Percentiles rank a stretch among this genome's conserved stretches.
Conservation (phyloP, 1,140 invertebrate species). For the Batillaria attramentaria region DNA sequence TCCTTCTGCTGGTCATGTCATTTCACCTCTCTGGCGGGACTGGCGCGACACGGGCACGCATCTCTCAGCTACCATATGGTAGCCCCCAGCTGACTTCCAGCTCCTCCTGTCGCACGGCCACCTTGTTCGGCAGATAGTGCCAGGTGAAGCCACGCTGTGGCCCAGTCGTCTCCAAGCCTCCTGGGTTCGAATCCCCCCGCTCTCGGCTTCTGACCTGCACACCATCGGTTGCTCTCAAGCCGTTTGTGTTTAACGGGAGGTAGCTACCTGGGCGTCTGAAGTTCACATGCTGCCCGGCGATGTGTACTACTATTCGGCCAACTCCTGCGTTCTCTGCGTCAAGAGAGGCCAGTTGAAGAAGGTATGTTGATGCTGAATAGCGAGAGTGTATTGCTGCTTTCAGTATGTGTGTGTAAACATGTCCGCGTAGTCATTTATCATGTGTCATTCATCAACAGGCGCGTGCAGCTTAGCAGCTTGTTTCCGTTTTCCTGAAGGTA, state of each 20-base stretch:
- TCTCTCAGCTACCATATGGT: slow-evolving; percentile 31
- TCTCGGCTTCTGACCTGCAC: background rate
- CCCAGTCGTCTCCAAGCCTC: background rate
- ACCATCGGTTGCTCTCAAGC: too few relatives aligned
- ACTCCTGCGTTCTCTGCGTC: slow-evolving; percentile 66
- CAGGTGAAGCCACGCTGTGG: slow-evolving; percentile 3
- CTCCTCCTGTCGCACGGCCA: slow-evolving; percentile 11
- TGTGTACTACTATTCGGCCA: slow-evolving; percentile 66
- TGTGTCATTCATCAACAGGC: too few relatives aligned
- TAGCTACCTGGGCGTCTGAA: slow-evolving; percentile 13
- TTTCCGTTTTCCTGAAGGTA: too few relatives aligned
- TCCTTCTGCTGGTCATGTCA: slow-evolving; percentile 27
- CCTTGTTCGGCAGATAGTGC: background rate
- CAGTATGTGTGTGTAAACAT: too few relatives aligned
- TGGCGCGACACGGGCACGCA: slow-evolving; percentile 14
- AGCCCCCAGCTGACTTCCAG: background rate
- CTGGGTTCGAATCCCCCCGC: slow-evolving; percentile 1
- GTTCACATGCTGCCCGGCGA: slow-evolving; percentile 65
- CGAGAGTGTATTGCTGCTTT: too few relatives aligned
- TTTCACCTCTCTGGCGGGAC: slow-evolving; percentile 12
- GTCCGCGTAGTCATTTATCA: too few relatives aligned
- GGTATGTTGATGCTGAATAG: slow-evolving; percentile 32
- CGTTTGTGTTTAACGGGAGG: background rate
- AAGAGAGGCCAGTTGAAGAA: slow-evolving; percentile 45
- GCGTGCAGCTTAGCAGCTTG: too few relatives aligned